Base-by-base conservation (phyloP, 53 echinoderm and acorn worm genomes). In the Glandiceps talaboti region DNA sequence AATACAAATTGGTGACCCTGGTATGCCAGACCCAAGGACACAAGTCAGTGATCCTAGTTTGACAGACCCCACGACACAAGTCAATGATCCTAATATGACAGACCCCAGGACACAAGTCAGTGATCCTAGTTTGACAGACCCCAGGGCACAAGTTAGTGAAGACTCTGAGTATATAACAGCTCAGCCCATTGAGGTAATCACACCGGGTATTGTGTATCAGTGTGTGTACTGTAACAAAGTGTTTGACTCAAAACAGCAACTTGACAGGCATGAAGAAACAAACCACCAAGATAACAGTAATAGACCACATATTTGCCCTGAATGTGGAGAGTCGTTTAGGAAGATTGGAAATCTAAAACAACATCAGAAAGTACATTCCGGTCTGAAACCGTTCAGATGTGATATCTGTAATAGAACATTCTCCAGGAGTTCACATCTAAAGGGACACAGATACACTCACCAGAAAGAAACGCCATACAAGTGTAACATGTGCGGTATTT, bases 401-500 rank as follows among this genome's bases (percentile, higher is more conserved):
- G 14, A 30, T 33, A 31, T 80, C 12, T 85, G 85, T 79, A 80
- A 80, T 33, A 85, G 80, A 76, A 29, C 80, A 31, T 85, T 80
- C 33, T 79, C 79, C 29, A 80, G 75, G 14, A 80, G 31, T 26
- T 79, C 79, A 75, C 85, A 85, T 75, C 80, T 85, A 28, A 85
- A 80, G 31, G 80, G 85, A 33, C 85, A 85, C 75, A 85, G 79
- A 33, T 14, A 75, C 74, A 85, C 85, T 0, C 85, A 85, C 20
- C 6, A 45, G 20, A 45, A 45, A 20, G 64, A 45, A 20, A 45
- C 6, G 6, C 64, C 64, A 12, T 45, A 45, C 64, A 45, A 45
- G 20, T 45, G 64, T 20, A 6, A 45, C 6, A 45, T 45, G 20
- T 45, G 64, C 64, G 64, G 64, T 20, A 45, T 6, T 20, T 45